phyloP scores from a whole-genome alignment of 2,797 vertebrate genomes.

The Microctenopoma stevenorrisi region DNA sequence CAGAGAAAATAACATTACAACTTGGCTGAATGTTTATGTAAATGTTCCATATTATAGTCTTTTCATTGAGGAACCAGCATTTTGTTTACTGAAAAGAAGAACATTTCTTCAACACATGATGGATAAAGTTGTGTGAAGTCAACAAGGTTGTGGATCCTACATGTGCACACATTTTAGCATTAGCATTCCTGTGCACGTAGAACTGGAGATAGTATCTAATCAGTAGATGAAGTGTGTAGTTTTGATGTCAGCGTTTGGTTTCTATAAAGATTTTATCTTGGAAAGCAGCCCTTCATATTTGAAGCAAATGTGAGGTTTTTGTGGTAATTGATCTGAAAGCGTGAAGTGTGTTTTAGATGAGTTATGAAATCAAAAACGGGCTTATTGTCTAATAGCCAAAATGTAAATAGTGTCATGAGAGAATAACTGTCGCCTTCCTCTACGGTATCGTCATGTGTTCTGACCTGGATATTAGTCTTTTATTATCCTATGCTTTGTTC shows the following conservation, averaged over 20 bases:
- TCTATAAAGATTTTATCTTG: conserved; percentile 49
- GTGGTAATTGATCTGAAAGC: conserved; percentile 6
- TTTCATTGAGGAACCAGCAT: background rate
- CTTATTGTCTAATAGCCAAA: background rate
- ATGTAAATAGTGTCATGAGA: background rate
- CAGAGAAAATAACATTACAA: background rate
- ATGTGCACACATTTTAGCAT: conserved; percentile 24
- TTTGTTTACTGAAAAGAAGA: conserved; percentile 25
- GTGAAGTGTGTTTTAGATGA: conserved; percentile 21
- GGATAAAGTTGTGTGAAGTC: conserved; percentile 44
- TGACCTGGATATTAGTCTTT: background rate
- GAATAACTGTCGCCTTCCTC: background rate
- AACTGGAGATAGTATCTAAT: conserved; percentile 44
- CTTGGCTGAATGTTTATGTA: conserved; percentile 3
- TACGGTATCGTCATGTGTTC: background rate
- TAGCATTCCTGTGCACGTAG: conserved; percentile 35
- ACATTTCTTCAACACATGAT: conserved; percentile 33
- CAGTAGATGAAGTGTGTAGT: conserved; percentile 35
- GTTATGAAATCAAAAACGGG: conserved; percentile 2
- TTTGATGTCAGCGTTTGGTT: conserved; percentile 51
- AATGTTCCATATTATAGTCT: conserved; percentile 7
- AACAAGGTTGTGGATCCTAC: conserved; percentile 28
- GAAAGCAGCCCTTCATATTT: conserved; percentile 32
- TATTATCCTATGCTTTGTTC: background rate
- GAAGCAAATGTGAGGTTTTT: conserved; percentile 7